phyloP scores from a whole-genome alignment of 2,888 invertebrate species.

The Rhaphigaster nebulosa region DNA sequence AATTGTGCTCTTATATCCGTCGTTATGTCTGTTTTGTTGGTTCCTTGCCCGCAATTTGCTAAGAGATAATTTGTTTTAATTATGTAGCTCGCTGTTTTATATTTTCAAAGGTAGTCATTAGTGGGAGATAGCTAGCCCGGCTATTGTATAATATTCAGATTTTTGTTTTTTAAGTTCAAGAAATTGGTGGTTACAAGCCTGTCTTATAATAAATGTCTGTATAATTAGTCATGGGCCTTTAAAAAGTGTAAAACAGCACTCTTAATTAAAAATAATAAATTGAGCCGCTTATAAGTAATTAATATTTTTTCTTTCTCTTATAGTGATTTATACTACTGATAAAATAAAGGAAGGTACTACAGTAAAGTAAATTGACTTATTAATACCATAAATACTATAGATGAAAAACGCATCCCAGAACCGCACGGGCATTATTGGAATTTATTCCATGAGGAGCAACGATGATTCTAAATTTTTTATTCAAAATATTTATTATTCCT shows the following conservation, averaged over 20 bases:
- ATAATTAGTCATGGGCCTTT: neutral
- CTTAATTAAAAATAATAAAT: neutral
- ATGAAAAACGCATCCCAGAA: no score
- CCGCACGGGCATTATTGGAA: no score
- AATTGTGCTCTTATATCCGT: neutral
- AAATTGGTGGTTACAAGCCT: neutral
- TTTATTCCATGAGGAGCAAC: no score
- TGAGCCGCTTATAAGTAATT: neutral
- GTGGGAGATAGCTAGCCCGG: neutral
- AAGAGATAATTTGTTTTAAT: slow-evolving; percentile 21
- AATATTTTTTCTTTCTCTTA: no score
- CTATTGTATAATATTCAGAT: neutral
- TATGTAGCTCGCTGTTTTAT: neutral
- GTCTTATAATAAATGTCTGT: neutral
- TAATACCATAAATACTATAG: no score
- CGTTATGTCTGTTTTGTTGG: slow-evolving; percentile 32
- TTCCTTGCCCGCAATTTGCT: slow-evolving; percentile 13
- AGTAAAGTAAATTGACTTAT: no score
- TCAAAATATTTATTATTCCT: no score
- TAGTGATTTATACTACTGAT: no score
- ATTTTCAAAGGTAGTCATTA: neutral
- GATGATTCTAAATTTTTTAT: no score
- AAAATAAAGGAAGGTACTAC: no score
- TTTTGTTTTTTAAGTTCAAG: neutral
- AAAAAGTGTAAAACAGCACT: neutral